Conservation (phyloP, 2,113 vertebrate genomes). For the Podiceps cristatus region DNA sequence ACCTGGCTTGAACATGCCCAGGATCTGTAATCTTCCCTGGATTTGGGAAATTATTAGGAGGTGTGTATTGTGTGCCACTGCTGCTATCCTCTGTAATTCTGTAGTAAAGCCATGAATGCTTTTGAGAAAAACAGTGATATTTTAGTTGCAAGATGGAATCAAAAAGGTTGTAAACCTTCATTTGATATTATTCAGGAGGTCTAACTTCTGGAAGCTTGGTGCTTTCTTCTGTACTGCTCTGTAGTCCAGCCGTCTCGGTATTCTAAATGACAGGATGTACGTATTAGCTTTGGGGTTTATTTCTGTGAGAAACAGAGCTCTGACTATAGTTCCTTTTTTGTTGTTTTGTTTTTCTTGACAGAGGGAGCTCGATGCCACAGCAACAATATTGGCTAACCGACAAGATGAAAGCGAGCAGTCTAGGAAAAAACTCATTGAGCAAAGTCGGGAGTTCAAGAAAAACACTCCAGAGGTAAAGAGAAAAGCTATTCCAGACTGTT, state of each 20-base stretch:
- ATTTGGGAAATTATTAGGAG: background rate
- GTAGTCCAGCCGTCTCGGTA: fast-evolving
- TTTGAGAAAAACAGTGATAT: background rate
- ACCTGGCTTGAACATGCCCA: background rate
- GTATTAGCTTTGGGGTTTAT: background rate
- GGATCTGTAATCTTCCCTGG: background rate
- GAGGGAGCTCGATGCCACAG: constrained; percentile 97
- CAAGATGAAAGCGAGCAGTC: constrained; percentile 99
- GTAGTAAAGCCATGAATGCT: background rate
- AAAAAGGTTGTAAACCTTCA: background rate
- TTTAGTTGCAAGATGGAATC: background rate
- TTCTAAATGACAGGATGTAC: background rate
- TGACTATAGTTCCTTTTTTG: background rate
- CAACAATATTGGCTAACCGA: constrained; percentile 96
- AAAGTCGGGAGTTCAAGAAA: constrained; percentile 99
- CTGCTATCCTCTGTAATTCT: background rate
- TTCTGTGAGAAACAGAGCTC: background rate
- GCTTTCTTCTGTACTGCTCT: background rate
- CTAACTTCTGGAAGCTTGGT: background rate
- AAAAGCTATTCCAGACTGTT: background rate
- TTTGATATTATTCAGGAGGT: background rate
- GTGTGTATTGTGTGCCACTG: background rate
- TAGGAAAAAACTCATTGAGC: constrained; percentile 97
- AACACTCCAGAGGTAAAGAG: constrained; percentile 97
- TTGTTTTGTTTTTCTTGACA: constrained; percentile 67